Evolutionary conservation across 2,797 vertebrate genomes (phyloP).

Genomic region (Salarias fasciatus): DNA sequence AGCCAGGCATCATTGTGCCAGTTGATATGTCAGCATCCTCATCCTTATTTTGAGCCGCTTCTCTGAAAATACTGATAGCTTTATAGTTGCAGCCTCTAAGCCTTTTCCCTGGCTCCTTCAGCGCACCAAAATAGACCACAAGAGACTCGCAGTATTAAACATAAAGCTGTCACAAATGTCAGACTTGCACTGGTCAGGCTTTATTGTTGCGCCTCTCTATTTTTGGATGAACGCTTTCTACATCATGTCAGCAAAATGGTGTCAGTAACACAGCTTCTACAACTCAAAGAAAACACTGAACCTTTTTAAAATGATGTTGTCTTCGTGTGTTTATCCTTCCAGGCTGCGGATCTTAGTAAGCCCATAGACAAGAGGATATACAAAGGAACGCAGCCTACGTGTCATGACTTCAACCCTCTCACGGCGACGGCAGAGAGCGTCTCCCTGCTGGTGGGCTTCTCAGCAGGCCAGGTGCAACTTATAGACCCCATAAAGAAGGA

Average conservation of each 20-base stretch:
- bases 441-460: slow-evolving; percentile 97
- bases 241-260: background rate
- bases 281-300: background rate
- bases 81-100: slow-evolving; percentile 2
- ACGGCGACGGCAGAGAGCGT: slow-evolving; percentile 97
- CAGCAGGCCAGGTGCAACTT: slow-evolving; percentile 98
- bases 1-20: background rate
- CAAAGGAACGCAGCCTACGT: slow-evolving; percentile 99
- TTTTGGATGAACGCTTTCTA: background rate
- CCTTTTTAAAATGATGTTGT: background rate
- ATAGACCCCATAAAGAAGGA: slow-evolving; percentile 99
- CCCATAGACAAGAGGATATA: slow-evolving; percentile 99
- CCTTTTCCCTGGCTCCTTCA: slow-evolving; percentile 9
- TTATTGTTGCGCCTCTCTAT: slow-evolving; percentile 6
- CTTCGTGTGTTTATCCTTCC: slow-evolving; percentile 25
- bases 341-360: slow-evolving; percentile 98
- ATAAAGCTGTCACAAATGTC: slow-evolving; percentile 7
- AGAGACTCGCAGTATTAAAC: slow-evolving; percentile 6
- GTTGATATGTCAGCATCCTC: background rate
- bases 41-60: slow-evolving; percentile 13
- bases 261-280: background rate
- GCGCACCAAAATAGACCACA: slow-evolving; percentile 16
- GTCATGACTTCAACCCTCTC: slow-evolving; percentile 98
- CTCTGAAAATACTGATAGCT: slow-evolving; percentile 9
- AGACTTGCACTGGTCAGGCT: background rate